These are phyloP conservation scores for Actinemys pallida DNA, from an alignment of 2,113 vertebrate species.

Conservation along the genomic window DNA sequence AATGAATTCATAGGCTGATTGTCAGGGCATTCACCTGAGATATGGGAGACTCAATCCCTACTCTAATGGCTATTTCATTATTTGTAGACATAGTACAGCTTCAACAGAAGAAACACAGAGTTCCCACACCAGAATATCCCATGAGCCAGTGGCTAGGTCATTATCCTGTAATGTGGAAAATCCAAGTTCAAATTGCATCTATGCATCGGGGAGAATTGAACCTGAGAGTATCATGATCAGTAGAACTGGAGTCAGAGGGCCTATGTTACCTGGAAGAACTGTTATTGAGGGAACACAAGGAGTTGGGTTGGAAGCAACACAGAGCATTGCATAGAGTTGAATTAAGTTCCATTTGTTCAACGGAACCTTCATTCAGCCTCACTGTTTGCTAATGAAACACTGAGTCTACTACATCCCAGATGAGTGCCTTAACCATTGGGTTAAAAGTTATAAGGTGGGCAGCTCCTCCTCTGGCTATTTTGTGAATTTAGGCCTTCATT, in stretches of 20 bases:
- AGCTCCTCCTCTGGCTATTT: not conserved
- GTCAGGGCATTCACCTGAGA: no score
- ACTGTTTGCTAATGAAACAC: no score
- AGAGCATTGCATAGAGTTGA: not conserved
- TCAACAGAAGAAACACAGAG: not conserved
- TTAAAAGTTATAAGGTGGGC: not conserved
- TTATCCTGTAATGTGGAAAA: not conserved
- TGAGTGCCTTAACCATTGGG: not conserved
- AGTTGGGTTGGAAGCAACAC: not conserved
- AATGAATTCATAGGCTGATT: no score
- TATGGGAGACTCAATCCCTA: not conserved
- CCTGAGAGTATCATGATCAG: not conserved
- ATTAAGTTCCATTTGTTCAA: not conserved
- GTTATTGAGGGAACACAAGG: not conserved
- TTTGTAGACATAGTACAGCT: not conserved
- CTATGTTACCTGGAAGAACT: not conserved
- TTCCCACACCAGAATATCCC: not conserved
- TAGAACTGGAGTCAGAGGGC: not conserved
- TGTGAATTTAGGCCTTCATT: not conserved
- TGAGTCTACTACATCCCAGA: not conserved
- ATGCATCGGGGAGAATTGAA: not conserved
- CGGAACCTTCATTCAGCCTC: not conserved
- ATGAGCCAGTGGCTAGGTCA: not conserved
- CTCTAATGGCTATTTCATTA: not conserved
- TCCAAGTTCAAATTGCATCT: not conserved